These are phyloP conservation scores for Fulmarus glacialis DNA, from an alignment of 2,113 vertebrate genomes.

Conservation along the genomic window DNA sequence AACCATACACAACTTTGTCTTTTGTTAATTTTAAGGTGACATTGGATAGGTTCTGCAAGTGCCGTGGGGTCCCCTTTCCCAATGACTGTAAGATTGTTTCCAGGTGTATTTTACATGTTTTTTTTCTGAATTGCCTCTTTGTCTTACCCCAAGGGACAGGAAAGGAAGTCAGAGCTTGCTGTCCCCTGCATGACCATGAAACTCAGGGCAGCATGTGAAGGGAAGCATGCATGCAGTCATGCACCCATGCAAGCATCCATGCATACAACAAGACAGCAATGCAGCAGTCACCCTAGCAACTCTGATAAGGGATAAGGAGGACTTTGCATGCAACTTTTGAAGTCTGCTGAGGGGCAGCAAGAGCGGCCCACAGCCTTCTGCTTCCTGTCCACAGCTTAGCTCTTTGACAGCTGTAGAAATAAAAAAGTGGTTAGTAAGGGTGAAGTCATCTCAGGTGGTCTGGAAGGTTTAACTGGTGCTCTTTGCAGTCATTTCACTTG, in stretches of 20 bases:
- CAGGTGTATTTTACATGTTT: neutral
- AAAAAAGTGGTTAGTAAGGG: neutral
- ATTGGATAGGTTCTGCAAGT: neutral
- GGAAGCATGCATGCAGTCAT: conserved; percentile 10
- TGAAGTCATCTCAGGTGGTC: neutral
- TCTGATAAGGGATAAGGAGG: neutral
- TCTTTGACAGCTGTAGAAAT: neutral
- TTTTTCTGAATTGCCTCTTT: neutral
- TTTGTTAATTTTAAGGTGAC: neutral
- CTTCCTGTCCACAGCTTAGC: neutral
- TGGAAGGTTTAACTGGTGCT: neutral
- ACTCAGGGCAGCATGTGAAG: neutral
- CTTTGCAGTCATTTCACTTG: neutral
- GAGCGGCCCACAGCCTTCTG: neutral
- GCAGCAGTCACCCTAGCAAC: neutral
- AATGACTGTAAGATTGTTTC: neutral
- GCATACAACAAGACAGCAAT: neutral
- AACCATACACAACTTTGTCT: conserved; percentile 18
- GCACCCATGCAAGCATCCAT: conserved; percentile 56
- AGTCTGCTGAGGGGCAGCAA: neutral
- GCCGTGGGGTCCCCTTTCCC: neutral
- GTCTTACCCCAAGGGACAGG: neutral
- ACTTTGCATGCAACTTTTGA: neutral
- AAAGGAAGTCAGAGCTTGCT: neutral
- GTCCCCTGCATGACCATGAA: neutral